These are phyloP conservation scores for Octomys mimax DNA, from an alignment of 2,797 vertebrate species.

Conservation along the genomic window DNA sequence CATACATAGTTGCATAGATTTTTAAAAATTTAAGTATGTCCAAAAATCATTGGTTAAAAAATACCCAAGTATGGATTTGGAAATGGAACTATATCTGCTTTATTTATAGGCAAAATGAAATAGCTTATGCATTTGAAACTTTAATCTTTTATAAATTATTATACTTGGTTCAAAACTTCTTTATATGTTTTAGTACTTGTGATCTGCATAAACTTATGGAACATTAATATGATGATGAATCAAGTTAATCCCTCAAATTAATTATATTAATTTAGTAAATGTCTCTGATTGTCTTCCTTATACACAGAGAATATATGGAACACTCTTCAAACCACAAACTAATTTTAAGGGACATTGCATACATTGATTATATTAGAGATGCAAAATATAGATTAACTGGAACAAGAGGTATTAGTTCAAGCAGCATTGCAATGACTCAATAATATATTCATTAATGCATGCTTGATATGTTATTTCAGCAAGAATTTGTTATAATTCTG, in stretches of 20 bases:
- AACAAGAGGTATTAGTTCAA: neutral
- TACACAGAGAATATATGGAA: neutral
- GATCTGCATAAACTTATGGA: neutral
- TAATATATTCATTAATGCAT: neutral
- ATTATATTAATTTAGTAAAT: constrained; percentile 33
- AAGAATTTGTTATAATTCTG: constrained; percentile 49
- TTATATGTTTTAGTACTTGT: neutral
- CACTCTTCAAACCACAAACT: neutral
- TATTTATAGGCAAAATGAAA: constrained; percentile 11
- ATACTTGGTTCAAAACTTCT: constrained; percentile 3
- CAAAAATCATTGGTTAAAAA: neutral
- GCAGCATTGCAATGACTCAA: neutral
- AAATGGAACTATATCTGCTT: constrained; percentile 12
- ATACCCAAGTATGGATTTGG: neutral
- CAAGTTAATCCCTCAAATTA: neutral
- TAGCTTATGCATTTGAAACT: neutral
- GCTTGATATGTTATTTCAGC: neutral
- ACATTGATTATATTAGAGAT: neutral
- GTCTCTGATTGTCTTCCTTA: neutral
- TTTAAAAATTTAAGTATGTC: neutral
- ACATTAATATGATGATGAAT: neutral
- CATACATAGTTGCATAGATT: neutral
- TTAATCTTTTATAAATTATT: neutral
- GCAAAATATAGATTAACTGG: neutral
- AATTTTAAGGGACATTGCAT: neutral